Percentiles rank a stretch among this genome's conserved stretches.
These are phyloP conservation scores for Monopterus albus DNA, from an alignment of 2,113 vertebrate genomes.

Conservation along the genomic window DNA sequence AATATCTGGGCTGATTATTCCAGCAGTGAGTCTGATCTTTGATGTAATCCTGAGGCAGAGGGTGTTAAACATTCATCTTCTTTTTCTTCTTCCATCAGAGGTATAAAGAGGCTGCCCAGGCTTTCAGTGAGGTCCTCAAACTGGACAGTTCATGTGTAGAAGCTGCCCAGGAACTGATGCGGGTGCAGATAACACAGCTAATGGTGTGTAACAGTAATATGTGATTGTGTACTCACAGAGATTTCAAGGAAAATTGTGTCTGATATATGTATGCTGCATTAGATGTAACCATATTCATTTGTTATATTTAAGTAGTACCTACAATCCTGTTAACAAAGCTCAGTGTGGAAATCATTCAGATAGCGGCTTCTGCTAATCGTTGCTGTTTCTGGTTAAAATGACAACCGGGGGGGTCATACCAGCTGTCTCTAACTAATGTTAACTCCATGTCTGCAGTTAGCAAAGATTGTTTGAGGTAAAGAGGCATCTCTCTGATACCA, in stretches of 20 bases:
- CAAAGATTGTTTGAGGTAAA: no score
- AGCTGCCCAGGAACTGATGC: slow-evolving; percentile 76
- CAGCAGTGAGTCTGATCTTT: not conserved
- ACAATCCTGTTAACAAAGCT: no score
- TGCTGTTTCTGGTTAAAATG: no score
- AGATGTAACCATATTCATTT: not conserved
- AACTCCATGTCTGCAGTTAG: no score
- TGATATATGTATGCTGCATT: no score
- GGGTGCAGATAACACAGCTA: slow-evolving; percentile 74
- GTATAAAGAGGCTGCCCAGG: slow-evolving; percentile 76
- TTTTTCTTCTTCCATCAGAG: slow-evolving; percentile 61
- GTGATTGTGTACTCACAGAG: no score
- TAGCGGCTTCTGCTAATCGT: no score
- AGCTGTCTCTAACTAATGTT: no score
- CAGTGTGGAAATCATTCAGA: no score
- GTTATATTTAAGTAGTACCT: not conserved
- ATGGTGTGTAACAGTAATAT: slow-evolving; percentile 50
- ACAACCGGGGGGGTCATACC: no score
- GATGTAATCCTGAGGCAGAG: not conserved
- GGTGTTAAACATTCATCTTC: not conserved
- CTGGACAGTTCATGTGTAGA: slow-evolving; percentile 61
- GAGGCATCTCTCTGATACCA: no score
- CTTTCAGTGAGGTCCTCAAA: slow-evolving; percentile 81
- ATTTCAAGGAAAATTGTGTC: no score
- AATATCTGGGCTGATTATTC: slow-evolving; percentile 13